Evolutionary conservation across 2,888 invertebrate genomes (phyloP), one percentile per base, ranked within the genome.

Genomic region (Synergus laeviventris): DNA sequence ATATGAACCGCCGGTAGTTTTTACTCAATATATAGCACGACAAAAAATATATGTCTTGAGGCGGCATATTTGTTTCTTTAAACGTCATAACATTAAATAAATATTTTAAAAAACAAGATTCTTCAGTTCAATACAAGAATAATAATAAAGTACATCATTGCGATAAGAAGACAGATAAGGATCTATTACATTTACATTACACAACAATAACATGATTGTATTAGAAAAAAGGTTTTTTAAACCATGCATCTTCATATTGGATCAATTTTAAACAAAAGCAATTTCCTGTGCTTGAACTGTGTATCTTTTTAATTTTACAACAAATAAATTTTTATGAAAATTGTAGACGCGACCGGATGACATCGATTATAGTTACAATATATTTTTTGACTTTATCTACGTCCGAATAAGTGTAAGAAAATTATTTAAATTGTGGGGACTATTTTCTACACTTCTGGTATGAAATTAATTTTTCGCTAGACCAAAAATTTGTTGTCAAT

Each of bases 291-390:
- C 1, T 56, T 16, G 7, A 45, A n/a, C 14, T 45, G 8, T 24
- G 11, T 16, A 24, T 1, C 9, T 45, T 49, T 38, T 62, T 70
- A 5, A 70, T 21, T 42, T 45, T 12, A 45, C 42, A 66, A 66
- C 24, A 24, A 64, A n/a, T 24, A 9, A n/a, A 70, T 49, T 45
- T 70, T 70, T 70, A 49, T 16, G 70, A 49, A 70, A 70, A 70
- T 12, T 70, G 49, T 24, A 70, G 49, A 70, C 49, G 70, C 70
- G 49, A 70, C 70, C 49, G 70, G 70, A 70, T 70, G 70, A 70
- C 49, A 70, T 70, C 70, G 49, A 70, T 49, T 70, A 70, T 49
- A 31, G 31, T 31, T 49, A 45, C n/a, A 66, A 9, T 66, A 31
- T 45, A 70, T 70, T 70, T 70, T 49, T 11, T 16, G n/a, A 11